These are phyloP conservation scores for Epinotia demarniana DNA, from an alignment of 2,888 invertebrate species.

Conservation along the genomic window DNA sequence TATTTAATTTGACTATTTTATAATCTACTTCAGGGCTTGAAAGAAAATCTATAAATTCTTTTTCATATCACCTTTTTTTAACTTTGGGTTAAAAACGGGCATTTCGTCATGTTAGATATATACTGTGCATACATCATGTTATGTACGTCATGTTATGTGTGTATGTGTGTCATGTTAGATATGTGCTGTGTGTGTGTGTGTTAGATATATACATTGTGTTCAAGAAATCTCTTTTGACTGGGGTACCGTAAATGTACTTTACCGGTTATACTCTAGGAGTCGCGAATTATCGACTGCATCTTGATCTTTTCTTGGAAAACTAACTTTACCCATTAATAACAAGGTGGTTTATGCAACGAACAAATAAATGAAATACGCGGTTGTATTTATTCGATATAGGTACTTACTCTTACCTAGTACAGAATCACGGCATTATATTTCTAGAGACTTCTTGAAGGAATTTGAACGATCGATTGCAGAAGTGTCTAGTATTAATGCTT, in stretches of 20 bases:
- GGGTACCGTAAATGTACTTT: conserved; percentile 3
- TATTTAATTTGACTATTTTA: too few relatives aligned
- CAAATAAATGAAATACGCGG: not conserved
- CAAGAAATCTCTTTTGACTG: not conserved
- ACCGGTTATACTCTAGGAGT: not conserved
- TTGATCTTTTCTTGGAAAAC: not conserved
- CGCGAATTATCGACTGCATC: not conserved
- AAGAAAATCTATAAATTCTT: too few relatives aligned
- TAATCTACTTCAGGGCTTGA: too few relatives aligned
- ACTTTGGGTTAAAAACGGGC: too few relatives aligned
- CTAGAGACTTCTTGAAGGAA: not conserved
- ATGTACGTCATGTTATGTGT: too few relatives aligned
- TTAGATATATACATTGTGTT: too few relatives aligned
- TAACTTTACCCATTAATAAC: not conserved
- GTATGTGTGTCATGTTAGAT: too few relatives aligned
- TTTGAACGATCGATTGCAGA: not conserved
- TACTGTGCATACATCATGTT: too few relatives aligned
- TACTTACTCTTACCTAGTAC: too few relatives aligned
- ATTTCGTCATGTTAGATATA: too few relatives aligned
- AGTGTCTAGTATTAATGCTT: not conserved
- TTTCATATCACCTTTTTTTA: too few relatives aligned
- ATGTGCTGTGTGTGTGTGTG: not conserved
- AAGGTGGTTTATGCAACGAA: not conserved
- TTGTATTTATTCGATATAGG: not conserved
- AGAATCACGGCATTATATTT: not conserved